Evolutionary conservation across 1,140 invertebrate genomes (phyloP).

Genomic region (Meloidogyne exigua): DNA sequence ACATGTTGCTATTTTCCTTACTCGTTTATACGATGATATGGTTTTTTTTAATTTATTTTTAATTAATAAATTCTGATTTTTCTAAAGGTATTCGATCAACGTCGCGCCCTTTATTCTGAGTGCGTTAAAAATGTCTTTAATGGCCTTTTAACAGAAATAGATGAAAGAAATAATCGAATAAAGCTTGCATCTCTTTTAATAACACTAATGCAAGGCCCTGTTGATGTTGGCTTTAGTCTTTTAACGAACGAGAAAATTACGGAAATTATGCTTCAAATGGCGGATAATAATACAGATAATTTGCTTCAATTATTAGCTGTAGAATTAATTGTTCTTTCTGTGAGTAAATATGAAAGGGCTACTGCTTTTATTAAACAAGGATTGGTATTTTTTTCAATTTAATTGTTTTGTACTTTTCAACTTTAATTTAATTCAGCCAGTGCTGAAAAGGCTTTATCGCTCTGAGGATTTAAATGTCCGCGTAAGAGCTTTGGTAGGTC

Average conservation of each 20-base stretch:
- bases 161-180: conserved; percentile 49
- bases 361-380: conserved; percentile 84
- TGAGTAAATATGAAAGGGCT: conserved; percentile 95
- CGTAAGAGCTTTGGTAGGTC: conserved; percentile 72
- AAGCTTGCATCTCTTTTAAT: conserved; percentile 83
- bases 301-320: conserved; percentile 54
- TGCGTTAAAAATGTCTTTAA: conserved; percentile 64
- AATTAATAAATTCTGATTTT: no score
- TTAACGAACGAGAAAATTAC: conserved; percentile 87
- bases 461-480: conserved; percentile 85
- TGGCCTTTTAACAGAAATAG: conserved; percentile 47
- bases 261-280: conserved; percentile 95
- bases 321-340: conserved; percentile 69
- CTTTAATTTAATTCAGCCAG: conserved; percentile 67
- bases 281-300: conserved; percentile 76
- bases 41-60: conserved; percentile 4
- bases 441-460: conserved; percentile 87
- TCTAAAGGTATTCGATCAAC: conserved; percentile 64
- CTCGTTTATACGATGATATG: conserved; percentile 67
- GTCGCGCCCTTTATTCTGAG: conserved; percentile 65
- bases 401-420: neutral
- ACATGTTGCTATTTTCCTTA: conserved; percentile 66
- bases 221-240: conserved; percentile 68
- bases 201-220: conserved; percentile 73
- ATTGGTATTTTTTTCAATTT: conserved; percentile 65